Evolutionary conservation across 2,797 vertebrate species (phyloP).

Genomic region (Acipenser oxyrinchus): DNA sequence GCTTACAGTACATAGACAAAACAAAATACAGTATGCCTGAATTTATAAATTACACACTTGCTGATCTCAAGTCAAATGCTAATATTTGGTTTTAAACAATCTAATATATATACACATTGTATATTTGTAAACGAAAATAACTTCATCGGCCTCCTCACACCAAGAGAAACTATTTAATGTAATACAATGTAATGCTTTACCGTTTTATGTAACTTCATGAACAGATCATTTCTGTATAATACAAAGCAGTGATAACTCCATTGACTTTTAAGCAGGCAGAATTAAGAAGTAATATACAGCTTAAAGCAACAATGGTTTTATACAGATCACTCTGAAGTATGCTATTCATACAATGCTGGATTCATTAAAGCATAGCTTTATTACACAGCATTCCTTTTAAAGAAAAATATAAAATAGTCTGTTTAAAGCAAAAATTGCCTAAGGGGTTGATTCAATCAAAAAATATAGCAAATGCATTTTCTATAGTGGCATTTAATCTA

Average conservation of each 20-base stretch:
- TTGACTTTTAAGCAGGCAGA: conserved; percentile 6
- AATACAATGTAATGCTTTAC: conserved; percentile 16
- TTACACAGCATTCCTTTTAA: conserved; percentile 36
- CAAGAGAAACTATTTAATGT: background rate
- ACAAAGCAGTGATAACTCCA: background rate
- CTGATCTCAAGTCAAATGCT: too few relatives aligned
- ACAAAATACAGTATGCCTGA: too few relatives aligned
- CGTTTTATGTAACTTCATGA: conserved; percentile 1
- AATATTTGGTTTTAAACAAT: too few relatives aligned
- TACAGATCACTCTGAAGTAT: conserved; percentile 5
- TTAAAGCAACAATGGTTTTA: conserved; percentile 7
- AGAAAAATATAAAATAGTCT: conserved; percentile 15
- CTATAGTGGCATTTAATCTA: conserved; percentile 20
- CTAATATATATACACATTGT: too few relatives aligned
- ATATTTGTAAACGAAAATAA: too few relatives aligned
- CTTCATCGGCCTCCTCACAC: too few relatives aligned
- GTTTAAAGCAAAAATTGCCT: background rate
- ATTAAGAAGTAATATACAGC: conserved; percentile 6
- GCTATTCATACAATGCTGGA: conserved; percentile 6
- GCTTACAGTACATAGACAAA: too few relatives aligned
- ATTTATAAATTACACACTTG: too few relatives aligned
- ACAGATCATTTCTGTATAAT: background rate
- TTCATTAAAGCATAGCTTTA: conserved; percentile 52
- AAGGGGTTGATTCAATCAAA: conserved; percentile 16
- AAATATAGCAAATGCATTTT: conserved; percentile 40